Conservation (phyloP, 1,140 invertebrate species). For the Hestina assimilis region DNA sequence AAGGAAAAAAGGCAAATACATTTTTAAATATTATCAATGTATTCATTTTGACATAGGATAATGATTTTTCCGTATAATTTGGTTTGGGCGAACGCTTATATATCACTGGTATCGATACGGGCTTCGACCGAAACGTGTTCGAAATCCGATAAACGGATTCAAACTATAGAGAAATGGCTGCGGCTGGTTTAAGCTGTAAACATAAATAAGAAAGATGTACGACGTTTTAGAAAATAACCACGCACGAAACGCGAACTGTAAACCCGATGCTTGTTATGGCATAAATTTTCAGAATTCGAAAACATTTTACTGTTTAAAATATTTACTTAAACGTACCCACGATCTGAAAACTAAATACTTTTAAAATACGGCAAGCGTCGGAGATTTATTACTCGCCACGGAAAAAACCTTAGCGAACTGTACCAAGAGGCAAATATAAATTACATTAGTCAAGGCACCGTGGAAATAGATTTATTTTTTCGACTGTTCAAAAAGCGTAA, state of each 20-base stretch:
- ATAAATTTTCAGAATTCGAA: constrained; percentile 63
- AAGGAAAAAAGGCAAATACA: constrained; percentile 5
- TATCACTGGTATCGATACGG: constrained; percentile 62
- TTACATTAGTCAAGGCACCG: constrained; percentile 14
- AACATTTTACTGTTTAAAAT: constrained; percentile 33
- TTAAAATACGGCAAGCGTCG: constrained; percentile 6
- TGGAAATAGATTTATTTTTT: constrained; percentile 11
- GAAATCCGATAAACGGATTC: constrained; percentile 74
- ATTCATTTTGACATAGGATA: constrained; percentile 35
- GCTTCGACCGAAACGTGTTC: constrained; percentile 62
- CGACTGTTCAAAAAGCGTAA: not conserved
- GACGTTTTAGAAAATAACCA: constrained; percentile 72
- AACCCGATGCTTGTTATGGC: constrained; percentile 60
- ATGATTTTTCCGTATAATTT: constrained; percentile 51
- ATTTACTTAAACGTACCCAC: constrained; percentile 27
- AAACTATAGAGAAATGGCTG: constrained; percentile 62
- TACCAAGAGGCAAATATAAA: constrained; percentile 15
- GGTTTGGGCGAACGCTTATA: constrained; percentile 50
- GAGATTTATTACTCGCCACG: constrained; percentile 17
- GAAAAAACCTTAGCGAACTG: constrained; percentile 14
- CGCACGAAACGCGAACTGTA: constrained; percentile 55
- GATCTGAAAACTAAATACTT: constrained; percentile 18
- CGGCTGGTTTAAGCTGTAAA: constrained; percentile 68
- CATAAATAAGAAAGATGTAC: constrained; percentile 76
- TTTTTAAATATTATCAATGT: constrained; percentile 45